phyloP scores from a whole-genome alignment of 2,113 vertebrate genomes.

The Paralichthys olivaceus region DNA sequence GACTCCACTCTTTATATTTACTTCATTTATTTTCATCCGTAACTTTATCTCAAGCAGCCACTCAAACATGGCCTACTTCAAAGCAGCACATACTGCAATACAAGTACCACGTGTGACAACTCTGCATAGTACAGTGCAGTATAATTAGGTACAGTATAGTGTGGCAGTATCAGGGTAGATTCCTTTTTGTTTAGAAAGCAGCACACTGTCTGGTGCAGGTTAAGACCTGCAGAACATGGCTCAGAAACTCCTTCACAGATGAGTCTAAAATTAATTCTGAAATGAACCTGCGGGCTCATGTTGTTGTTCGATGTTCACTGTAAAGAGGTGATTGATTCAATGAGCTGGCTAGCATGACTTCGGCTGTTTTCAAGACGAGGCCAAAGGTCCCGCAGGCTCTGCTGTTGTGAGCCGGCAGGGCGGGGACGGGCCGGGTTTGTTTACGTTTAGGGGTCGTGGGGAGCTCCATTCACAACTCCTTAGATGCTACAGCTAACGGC shows the following conservation, averaged over 20 bases:
- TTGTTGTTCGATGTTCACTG: not conserved
- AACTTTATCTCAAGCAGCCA: not conserved
- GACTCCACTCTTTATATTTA: not conserved
- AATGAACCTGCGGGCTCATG: not conserved
- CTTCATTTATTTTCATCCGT: not conserved
- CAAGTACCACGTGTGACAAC: not conserved
- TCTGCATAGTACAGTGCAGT: not conserved
- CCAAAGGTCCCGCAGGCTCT: conserved; percentile 16
- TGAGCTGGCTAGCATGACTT: not conserved
- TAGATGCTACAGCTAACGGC: not conserved
- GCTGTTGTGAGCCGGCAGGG: conserved; percentile 49
- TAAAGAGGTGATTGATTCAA: fast-evolving
- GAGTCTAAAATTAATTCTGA: not conserved
- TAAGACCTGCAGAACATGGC: conserved; percentile 6
- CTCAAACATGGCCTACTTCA: not conserved
- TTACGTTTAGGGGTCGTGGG: conserved; percentile 70
- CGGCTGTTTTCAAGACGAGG: not conserved
- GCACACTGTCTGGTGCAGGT: conserved; percentile 1
- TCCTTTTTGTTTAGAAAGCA: not conserved
- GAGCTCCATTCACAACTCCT: conserved; percentile 59
- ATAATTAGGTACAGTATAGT: not conserved
- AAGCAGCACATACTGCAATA: not conserved
- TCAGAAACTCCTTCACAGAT: not conserved
- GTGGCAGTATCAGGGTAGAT: not conserved
- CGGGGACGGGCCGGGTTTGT: conserved; percentile 72